phyloP scores from a whole-genome alignment of 2,888 invertebrate species.

The Gymnoscelis rufifasciata region DNA sequence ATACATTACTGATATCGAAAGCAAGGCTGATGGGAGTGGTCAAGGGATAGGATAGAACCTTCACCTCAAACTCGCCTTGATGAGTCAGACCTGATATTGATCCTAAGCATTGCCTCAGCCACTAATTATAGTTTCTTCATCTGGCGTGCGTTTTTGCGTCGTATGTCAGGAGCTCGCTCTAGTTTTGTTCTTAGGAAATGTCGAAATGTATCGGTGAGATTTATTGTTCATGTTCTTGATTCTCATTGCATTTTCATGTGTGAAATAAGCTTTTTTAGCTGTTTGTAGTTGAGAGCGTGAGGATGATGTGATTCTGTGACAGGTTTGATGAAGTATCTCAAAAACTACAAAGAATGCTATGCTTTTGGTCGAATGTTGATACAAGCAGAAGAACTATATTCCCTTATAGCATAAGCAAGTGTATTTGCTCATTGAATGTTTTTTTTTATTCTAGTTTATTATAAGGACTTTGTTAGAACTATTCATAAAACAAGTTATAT shows the following conservation, averaged over 20 bases:
- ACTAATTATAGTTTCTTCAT: conserved; percentile 60
- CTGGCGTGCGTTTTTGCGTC: conserved; percentile 31
- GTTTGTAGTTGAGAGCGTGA: no score
- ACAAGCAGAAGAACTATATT: no score
- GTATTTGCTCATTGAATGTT: no score
- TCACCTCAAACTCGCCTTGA: conserved; percentile 59
- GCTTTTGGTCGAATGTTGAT: no score
- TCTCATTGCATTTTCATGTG: not conserved
- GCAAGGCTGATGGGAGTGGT: conserved; percentile 70
- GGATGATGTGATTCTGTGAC: no score
- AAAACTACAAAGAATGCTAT: no score
- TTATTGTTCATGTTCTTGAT: conserved; percentile 2
- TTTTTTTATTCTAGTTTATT: no score
- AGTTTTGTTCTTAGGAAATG: conserved; percentile 13
- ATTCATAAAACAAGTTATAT: no score
- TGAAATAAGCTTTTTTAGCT: not conserved
- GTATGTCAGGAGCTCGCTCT: conserved; percentile 28
- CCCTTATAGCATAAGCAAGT: no score
- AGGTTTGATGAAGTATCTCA: no score
- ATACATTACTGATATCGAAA: conserved; percentile 43
- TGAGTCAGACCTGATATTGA: conserved; percentile 65
- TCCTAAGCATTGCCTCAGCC: conserved; percentile 57
- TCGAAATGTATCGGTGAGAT: conserved; percentile 13
- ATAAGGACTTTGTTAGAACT: no score
- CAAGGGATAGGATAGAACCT: conserved; percentile 72